These are phyloP conservation scores for Molossus molossus DNA, from an alignment of 2,797 vertebrate genomes.

Conservation along the genomic window DNA sequence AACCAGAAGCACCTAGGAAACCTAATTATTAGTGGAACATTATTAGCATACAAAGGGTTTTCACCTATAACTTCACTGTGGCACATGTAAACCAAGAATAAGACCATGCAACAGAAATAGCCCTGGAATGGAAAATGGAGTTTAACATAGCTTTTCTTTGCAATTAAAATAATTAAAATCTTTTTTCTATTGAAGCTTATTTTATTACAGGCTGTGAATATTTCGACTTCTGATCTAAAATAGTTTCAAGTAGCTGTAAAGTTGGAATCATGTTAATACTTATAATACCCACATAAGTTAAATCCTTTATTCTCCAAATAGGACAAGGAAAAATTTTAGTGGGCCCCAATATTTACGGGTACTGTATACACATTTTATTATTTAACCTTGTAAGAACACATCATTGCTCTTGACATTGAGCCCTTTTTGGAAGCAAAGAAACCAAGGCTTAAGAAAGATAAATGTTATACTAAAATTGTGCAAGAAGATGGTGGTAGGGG, in stretches of 20 bases:
- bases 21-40: conserved; percentile 73
- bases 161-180: neutral
- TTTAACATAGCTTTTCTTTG: conserved; percentile 23
- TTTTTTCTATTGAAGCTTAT: conserved; percentile 10
- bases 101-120: conserved; percentile 1
- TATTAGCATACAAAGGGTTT: conserved; percentile 72
- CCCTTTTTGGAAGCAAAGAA: neutral
- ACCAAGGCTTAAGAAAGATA: neutral
- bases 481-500: neutral
- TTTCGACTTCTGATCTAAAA: conserved; percentile 61
- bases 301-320: conserved; percentile 39
- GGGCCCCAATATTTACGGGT: neutral
- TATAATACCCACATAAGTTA: conserved; percentile 22
- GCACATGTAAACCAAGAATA: conserved; percentile 65
- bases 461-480: neutral
- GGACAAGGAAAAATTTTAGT: neutral
- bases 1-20: conserved; percentile 52
- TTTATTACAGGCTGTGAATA: conserved; percentile 45
- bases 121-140: neutral
- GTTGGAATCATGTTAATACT: conserved; percentile 54
- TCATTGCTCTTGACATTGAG: neutral
- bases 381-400: neutral
- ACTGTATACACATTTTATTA: neutral
- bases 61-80: conserved; percentile 66
- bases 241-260: conserved; percentile 3